phyloP scores from a whole-genome alignment of 2,797 vertebrate genomes.

The Pangasius mekongensis region DNA sequence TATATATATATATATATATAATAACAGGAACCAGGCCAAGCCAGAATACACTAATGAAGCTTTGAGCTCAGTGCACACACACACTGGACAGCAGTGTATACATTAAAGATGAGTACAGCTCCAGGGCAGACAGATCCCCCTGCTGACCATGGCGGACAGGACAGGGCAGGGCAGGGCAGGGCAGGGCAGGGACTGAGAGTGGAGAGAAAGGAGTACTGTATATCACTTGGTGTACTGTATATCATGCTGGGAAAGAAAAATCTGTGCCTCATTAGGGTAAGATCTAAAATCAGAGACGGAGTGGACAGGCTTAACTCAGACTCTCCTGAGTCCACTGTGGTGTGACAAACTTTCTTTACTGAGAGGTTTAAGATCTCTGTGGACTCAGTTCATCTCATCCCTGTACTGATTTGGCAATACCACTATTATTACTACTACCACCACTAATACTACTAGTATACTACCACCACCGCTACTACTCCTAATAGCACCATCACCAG shows the following conservation, averaged over 20 bases:
- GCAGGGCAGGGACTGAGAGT: neutral
- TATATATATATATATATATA: neutral
- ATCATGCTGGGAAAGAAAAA: neutral
- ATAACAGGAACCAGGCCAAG: constrained; percentile 40
- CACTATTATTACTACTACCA: no score
- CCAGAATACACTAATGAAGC: constrained; percentile 18
- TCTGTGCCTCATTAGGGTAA: constrained; percentile 2
- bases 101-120: constrained; percentile 34
- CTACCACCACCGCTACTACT: no score
- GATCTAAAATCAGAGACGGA: neutral
- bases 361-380: neutral
- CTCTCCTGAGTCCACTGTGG: no score
- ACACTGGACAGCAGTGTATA: constrained; percentile 28
- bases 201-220: neutral
- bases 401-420: neutral
- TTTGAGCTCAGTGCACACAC: neutral
- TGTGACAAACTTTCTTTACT: neutral
- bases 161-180: neutral
- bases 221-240: neutral
- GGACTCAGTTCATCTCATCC: neutral
- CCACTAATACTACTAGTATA: neutral
- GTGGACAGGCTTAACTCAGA: neutral
- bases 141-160: neutral
- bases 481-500: no score
- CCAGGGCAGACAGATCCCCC: neutral